A percentile compares a stretch with the other conserved stretches of the same genome.
phyloP scores from a whole-genome alignment of 2,113 vertebrate genomes.

The Pampusana beccarii region DNA sequence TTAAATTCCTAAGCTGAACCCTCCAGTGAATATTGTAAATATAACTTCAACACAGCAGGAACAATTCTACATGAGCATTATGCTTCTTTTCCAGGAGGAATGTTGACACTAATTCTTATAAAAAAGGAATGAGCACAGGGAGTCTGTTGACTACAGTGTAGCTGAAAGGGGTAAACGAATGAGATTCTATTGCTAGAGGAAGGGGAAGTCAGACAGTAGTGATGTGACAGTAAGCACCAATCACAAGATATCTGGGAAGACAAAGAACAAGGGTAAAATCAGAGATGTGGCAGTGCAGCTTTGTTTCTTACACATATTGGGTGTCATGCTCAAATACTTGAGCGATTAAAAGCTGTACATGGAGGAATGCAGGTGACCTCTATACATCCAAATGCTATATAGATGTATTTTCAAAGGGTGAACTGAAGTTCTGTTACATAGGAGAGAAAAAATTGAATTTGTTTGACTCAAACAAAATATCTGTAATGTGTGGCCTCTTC shows the following conservation, averaged over 20 bases:
- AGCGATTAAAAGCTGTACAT: neutral
- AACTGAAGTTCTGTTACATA: neutral
- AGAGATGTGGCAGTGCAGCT: neutral
- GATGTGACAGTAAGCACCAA: neutral
- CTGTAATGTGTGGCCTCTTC: neutral
- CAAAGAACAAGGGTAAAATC: neutral
- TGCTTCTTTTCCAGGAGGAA: neutral
- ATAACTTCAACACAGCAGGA: slow-evolving; percentile 23
- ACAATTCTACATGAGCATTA: slow-evolving; percentile 11
- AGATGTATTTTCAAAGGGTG: neutral
- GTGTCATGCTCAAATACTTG: neutral
- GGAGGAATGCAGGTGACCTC: neutral
- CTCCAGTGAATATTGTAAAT: neutral
- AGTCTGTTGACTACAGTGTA: neutral
- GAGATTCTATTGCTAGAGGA: neutral
- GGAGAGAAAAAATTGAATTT: neutral
- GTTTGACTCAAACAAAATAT: neutral
- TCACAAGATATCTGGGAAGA: neutral
- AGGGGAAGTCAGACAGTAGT: neutral
- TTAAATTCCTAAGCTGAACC: slow-evolving; percentile 23
- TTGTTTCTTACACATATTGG: neutral
- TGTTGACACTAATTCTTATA: neutral
- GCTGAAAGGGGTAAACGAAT: neutral
- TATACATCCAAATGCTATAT: neutral
- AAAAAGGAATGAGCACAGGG: slow-evolving; percentile 12